These are phyloP conservation scores for Platycercus adscitus DNA, from an alignment of 2,113 vertebrate genomes.

Conservation along the genomic window DNA sequence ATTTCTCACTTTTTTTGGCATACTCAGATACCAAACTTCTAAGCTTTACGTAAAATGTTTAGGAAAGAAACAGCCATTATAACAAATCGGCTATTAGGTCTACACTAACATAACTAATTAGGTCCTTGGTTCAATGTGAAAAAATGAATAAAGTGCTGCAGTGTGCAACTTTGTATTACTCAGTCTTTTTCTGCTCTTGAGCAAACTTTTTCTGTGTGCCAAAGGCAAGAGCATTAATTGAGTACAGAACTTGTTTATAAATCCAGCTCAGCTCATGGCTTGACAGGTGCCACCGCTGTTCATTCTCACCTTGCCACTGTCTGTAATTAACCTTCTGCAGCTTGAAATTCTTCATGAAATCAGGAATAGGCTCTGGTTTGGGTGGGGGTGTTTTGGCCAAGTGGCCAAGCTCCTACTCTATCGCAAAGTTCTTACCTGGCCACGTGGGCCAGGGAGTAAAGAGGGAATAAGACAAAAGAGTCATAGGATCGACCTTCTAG, in stretches of 20 bases:
- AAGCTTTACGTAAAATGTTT: conserved; percentile 35
- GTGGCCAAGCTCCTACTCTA: not conserved
- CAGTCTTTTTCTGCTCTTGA: conserved; percentile 22
- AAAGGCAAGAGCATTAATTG: conserved; percentile 24
- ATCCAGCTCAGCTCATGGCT: not conserved
- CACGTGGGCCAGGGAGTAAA: not conserved
- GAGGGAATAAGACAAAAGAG: rapidly evolving
- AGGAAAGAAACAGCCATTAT: not conserved
- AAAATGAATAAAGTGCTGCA: not conserved
- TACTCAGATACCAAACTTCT: conserved; percentile 22
- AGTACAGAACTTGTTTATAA: conserved; percentile 40
- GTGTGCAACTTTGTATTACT: conserved; percentile 6
- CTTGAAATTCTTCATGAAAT: conserved; percentile 16
- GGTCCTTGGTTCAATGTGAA: not conserved
- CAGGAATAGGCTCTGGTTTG: conserved; percentile 5
- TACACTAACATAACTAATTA: conserved; percentile 35
- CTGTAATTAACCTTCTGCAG: not conserved
- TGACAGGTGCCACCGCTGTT: not conserved
- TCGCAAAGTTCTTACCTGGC: not conserved
- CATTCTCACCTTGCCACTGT: conserved; percentile 15
- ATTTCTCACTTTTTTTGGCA: conserved; percentile 49
- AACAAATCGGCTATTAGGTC: conserved; percentile 46
- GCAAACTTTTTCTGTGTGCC: not conserved
- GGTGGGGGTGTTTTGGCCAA: not conserved
- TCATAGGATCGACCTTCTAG: not conserved